Evolutionary conservation across 2,797 vertebrate species (phyloP), one percentile per base, ranked within the genome.

Genomic region (Semotilus atromaculatus): DNA sequence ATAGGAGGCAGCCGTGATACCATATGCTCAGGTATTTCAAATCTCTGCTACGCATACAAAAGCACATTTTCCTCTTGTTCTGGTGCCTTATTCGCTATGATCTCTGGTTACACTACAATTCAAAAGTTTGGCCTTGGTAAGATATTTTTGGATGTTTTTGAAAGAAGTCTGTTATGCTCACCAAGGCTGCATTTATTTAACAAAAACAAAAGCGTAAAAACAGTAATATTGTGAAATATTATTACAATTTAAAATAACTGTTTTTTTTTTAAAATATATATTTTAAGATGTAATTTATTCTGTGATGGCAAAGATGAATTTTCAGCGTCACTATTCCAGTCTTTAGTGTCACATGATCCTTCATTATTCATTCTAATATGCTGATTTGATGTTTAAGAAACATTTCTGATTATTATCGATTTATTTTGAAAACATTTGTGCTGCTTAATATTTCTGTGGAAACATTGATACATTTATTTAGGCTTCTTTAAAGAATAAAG

Each of bases 21-120:
- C 94, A 95, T 95, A 94, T 95, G 94, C 74, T 89, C 87, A 89
- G 80, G 53, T 90, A 84, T 91, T 90, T 90, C 58, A 78, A 31
- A 58, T 38, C 31, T 67, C 31, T 26, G 26, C 40, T 45, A 29
- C 1, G 2, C 73, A 38, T 64, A 64, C 19, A 68, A 40, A 53
- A 51, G 23, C 74, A 75, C 16, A 55, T n/a, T 66, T 72, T 82
- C 13, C 6, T 83, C 45, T 67, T 76, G 9, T 51, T 83, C 4
- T 74, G 38, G 18, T 67, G 18, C 4, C 14, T 58, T 34, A n/a
- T 43, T 67, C 7, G 1, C 62, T 21, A n/a, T 64, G 21, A 36
- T 62, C 40, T 74, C 53, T 74, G 9, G 29, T 64, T n/a, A 43
- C 19, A 21, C 51, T 18, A 18, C 45, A 48, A 18, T 18, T 48